Conservation (phyloP, 2,888 invertebrate genomes). For the Xanthia icteritia region DNA sequence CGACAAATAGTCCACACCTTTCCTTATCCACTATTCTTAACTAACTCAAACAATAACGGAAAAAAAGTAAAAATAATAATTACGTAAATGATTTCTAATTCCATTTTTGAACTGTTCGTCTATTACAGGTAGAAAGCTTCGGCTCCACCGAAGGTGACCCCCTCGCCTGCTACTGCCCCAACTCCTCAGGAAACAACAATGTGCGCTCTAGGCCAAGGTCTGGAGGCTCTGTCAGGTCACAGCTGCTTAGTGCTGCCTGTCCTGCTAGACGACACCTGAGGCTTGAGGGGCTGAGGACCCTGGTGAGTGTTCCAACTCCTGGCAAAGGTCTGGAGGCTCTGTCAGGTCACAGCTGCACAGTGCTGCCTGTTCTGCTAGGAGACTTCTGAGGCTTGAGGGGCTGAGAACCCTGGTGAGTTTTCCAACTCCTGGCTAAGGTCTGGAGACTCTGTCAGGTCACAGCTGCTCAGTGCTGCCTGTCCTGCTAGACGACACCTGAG, state of each 20-base stretch:
- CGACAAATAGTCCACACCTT: no score
- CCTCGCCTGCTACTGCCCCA: constrained; percentile 92
- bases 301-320: constrained; percentile 82
- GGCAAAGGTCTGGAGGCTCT: constrained; percentile 89
- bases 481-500: constrained; percentile 95
- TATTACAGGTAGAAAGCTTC: constrained; percentile 87
- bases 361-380: constrained; percentile 95
- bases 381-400: constrained; percentile 95
- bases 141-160: constrained; percentile 92
- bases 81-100: no score
- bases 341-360: constrained; percentile 93
- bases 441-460: constrained; percentile 92
- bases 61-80: no score
- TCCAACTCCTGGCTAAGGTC: constrained; percentile 69
- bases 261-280: constrained; percentile 95
- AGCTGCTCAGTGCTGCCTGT: constrained; percentile 94
- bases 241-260: constrained; percentile 95
- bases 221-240: constrained; percentile 92
- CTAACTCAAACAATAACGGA: no score
- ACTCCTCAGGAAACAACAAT: constrained; percentile 54
- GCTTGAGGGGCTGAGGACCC: constrained; percentile 94
- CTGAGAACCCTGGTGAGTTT: constrained; percentile 92
- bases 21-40: no score
- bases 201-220: constrained; percentile 80
- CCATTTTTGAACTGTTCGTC: no score